Percentiles rank a stretch among this genome's conserved stretches.
phyloP scores from a whole-genome alignment of 2,888 invertebrate genomes.

The Atrina japonica region DNA sequence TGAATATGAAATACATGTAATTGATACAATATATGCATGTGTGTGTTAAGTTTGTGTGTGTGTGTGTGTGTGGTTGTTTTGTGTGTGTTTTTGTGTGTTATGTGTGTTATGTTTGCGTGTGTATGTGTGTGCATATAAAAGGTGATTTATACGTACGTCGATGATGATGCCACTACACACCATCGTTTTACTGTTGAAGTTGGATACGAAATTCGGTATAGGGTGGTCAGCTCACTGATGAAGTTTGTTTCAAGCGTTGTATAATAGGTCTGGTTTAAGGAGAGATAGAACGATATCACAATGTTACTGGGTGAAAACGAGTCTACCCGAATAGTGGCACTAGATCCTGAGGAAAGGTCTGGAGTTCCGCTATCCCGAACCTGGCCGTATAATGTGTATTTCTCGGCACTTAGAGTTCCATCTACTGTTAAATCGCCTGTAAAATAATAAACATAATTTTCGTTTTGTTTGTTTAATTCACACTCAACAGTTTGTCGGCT shows the following conservation, averaged over 20 bases:
- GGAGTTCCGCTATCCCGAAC: conserved; percentile 65
- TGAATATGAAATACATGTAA: no score
- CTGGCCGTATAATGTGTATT: conserved; percentile 56
- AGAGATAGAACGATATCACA: conserved; percentile 54
- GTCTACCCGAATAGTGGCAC: conserved; percentile 67
- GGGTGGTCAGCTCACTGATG: conserved; percentile 56
- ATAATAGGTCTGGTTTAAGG: conserved; percentile 54
- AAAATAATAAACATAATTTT: neutral
- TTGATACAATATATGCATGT: no score
- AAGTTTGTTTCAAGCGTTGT: conserved; percentile 53
- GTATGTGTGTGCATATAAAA: no score
- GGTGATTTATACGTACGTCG: no score
- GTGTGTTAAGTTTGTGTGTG: no score
- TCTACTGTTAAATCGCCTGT: conserved; percentile 3
- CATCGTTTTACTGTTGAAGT: conserved; percentile 58
- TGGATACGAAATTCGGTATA: conserved; percentile 52
- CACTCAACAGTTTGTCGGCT: no score
- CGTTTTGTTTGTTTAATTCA: no score
- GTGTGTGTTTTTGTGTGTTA: no score
- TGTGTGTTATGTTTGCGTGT: no score
- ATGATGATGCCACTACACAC: conserved; percentile 53
- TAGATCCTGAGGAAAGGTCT: conserved; percentile 46
- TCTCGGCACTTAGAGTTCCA: conserved; percentile 34
- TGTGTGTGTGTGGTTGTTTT: no score
- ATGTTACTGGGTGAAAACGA: conserved; percentile 61